Evolutionary conservation across 2,888 invertebrate genomes (phyloP), one percentile per base, ranked within the genome.

Genomic region (Chaetogeoica ovagalla): DNA sequence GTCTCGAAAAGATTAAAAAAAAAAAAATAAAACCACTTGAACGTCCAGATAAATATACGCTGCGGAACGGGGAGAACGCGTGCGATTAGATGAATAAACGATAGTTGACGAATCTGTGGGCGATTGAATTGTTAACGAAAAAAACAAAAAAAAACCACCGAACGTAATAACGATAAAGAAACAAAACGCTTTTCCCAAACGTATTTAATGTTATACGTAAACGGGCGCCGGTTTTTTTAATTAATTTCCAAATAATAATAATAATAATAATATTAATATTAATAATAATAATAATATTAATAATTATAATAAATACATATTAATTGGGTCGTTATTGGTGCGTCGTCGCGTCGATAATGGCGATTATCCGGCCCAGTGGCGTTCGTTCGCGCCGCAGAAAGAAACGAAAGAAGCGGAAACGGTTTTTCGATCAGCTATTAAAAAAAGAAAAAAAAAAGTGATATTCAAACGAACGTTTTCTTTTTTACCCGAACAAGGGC

Each of bases 161-260:
- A 65, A 65, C 1, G 65, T 65, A 39, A 62, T 30, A 63, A 63
- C 37, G 62, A 30, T 37, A 72, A 63, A 63, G 62, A 62, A 43
- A 43, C 0, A 43, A 43, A 43, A 73, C 37, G 15, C 15, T n/a
- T 73, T 63, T 73, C n/a, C 48, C 30, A 2, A 11, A 17, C 9
- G 23, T 72, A 4, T 30, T 30, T 30, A 2, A 2, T 30, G 4
- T 30, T 30, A 30, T 72, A 60, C 11, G 52, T 30, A 11, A 30
- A 30, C 30, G 2, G 2, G 21, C 8, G 13, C 30, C 4, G 21
- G 30, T 30, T 30, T 55, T 37, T 73, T 37, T 37, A 52, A 63
- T 73, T 37, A n/a, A 73, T 63, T 73, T 73, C 37, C n/a, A 52
- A 21, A 73, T 63, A 48, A 60, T 52, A 59, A 72, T 43, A 73